These are phyloP conservation scores for Hecatera dysodea DNA, from an alignment of 2,888 invertebrate species.

Conservation along the genomic window DNA sequence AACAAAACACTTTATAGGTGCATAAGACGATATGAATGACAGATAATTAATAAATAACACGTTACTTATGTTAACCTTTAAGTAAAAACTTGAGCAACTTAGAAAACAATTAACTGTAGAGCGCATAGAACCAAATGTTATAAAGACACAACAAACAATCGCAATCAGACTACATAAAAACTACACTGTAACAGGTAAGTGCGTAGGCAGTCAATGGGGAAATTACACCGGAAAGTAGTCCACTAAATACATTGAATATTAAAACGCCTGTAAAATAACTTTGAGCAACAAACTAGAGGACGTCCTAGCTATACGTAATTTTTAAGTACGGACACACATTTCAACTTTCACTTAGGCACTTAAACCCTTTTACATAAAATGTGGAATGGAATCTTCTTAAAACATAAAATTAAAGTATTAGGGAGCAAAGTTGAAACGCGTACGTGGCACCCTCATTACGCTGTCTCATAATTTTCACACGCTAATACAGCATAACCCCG, in stretches of 20 bases:
- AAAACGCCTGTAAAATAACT: conserved; percentile 65
- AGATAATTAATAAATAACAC: no score
- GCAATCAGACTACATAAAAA: conserved; percentile 30
- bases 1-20: no score
- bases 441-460: conserved; percentile 71
- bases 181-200: conserved; percentile 5
- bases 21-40: no score
- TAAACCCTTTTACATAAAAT: conserved; percentile 69
- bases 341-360: conserved; percentile 65
- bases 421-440: conserved; percentile 68
- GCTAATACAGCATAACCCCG: conserved; percentile 75
- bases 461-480: conserved; percentile 76
- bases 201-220: conserved; percentile 33
- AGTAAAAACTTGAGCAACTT: no score
- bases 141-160: conserved; percentile 4
- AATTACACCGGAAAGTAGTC: conserved; percentile 39
- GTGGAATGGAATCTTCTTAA: conserved; percentile 66
- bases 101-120: neutral
- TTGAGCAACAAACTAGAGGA: conserved; percentile 63
- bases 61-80: no score
- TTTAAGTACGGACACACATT: conserved; percentile 66
- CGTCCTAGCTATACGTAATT: conserved; percentile 64
- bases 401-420: conserved; percentile 73
- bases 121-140: neutral
- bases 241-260: conserved; percentile 56